These are phyloP conservation scores for Paracyclopina nana DNA, from an alignment of 1,140 invertebrate genomes.

Conservation along the genomic window DNA sequence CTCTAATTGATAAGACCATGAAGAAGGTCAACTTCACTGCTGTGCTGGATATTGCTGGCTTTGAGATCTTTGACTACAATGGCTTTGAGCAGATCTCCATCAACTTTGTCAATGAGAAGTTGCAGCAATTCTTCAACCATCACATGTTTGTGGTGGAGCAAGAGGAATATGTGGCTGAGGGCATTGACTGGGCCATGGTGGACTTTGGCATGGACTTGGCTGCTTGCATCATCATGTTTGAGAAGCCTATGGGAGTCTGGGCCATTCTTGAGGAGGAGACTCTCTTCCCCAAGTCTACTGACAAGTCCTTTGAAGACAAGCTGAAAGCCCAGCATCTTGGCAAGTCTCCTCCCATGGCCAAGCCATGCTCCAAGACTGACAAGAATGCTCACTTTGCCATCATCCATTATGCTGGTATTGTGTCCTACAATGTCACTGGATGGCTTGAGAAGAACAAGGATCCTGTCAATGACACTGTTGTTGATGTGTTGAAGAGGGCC, in stretches of 20 bases:
- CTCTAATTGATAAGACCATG: constrained; percentile 77
- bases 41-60: constrained; percentile 99
- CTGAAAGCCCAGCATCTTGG: constrained; percentile 24
- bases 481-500: constrained; percentile 89
- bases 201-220: constrained; percentile 94
- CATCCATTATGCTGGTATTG: constrained; percentile 87
- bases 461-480: constrained; percentile 94
- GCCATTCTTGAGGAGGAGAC: constrained; percentile 99
- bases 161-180: constrained; percentile 39
- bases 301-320: constrained; percentile 26
- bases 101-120: constrained; percentile 95
- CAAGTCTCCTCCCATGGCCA: constrained; percentile 28
- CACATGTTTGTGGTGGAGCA: constrained; percentile 90
- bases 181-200: constrained; percentile 52
- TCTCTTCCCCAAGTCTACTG: constrained; percentile 99
- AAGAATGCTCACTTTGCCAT: constrained; percentile 96
- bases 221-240: constrained; percentile 88
- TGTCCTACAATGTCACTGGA: constrained; percentile 89
- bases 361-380: constrained; percentile 50
- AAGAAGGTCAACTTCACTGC: constrained; percentile 96
- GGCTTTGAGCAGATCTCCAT: constrained; percentile 96
- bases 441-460: constrained; percentile 99
- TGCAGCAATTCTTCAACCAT: constrained; percentile 95
- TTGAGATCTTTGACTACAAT: constrained; percentile 99
- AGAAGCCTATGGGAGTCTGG: constrained; percentile 94